A percentile compares a stretch with the other conserved stretches of the same genome.
Evolutionary conservation across 2,113 vertebrate species (phyloP).

Genomic region (Amblyopsis rosae): DNA sequence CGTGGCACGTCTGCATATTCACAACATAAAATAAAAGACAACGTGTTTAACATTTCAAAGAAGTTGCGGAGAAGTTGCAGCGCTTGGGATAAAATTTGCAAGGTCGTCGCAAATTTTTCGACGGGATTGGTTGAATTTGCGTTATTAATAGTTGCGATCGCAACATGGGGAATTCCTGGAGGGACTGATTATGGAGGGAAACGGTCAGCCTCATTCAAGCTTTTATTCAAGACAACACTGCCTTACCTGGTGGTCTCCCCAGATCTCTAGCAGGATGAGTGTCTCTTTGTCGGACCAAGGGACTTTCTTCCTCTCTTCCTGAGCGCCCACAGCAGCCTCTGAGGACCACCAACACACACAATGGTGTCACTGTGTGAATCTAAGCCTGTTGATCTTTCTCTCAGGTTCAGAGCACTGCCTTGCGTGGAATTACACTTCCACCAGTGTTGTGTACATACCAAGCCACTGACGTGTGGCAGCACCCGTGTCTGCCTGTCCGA

Average conservation of each 20-base stretch:
- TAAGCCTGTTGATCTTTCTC: too few species aligned
- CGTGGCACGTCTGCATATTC: too few species aligned
- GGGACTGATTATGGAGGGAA: not conserved
- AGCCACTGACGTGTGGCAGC: constrained; percentile 45
- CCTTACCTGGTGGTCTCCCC: constrained; percentile 68
- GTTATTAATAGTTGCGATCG: too few species aligned
- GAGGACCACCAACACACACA: not conserved
- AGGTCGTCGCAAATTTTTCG: too few species aligned
- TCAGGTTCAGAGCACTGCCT: not conserved
- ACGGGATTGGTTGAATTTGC: too few species aligned
- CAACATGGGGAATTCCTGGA: too few species aligned
- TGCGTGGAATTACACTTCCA: not conserved
- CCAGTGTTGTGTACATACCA: constrained; percentile 43
- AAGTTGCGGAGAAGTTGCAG: too few species aligned
- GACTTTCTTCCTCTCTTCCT: constrained; percentile 73
- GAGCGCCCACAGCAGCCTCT: constrained; percentile 56
- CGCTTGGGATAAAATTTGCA: too few species aligned
- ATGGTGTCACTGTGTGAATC: too few species aligned
- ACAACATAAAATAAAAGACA: too few species aligned
- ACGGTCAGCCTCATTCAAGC: not conserved
- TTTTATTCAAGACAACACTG: not conserved
- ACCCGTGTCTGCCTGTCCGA: constrained; percentile 43
- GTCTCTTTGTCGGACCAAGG: constrained; percentile 76
- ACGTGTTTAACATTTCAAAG: too few species aligned
- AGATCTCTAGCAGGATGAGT: constrained; percentile 73